These are phyloP conservation scores for human (Homo sapiens) DNA, from an alignment of 2,113 vertebrate genomes.

Conservation along the genomic window DNA sequence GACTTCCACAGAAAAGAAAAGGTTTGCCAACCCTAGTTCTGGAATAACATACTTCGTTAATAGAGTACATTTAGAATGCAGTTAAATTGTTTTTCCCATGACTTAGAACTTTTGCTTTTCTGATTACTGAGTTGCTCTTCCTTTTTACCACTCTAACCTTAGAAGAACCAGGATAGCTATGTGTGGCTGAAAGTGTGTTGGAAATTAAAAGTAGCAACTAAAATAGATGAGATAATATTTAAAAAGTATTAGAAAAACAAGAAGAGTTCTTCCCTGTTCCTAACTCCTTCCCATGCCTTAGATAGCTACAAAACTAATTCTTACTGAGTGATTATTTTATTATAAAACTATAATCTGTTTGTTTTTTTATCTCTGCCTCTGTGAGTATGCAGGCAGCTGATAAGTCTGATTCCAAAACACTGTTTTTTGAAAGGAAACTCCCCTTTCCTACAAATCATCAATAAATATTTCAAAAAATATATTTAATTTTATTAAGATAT, in stretches of 20 bases:
- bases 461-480: neutral
- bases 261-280: neutral
- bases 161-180: neutral
- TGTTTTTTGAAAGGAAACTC: neutral
- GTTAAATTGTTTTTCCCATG: neutral
- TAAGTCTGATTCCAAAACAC: neutral
- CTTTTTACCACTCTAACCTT: neutral
- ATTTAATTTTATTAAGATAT: constrained; percentile 10
- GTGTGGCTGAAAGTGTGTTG: neutral
- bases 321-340: constrained; percentile 7
- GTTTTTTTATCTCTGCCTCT: neutral
- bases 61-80: neutral
- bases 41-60: neutral
- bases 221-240: neutral
- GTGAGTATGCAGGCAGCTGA: neutral
- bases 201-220: neutral
- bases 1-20: constrained; percentile 5
- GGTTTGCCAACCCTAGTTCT: neutral
- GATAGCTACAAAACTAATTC: neutral
- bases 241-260: neutral
- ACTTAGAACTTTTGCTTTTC: neutral
- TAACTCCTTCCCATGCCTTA: neutral
- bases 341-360: neutral
- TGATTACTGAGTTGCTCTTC: neutral
- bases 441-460: neutral